Base-by-base conservation (phyloP, 2,888 invertebrate genomes). In the Mythimna lalbum region DNA sequence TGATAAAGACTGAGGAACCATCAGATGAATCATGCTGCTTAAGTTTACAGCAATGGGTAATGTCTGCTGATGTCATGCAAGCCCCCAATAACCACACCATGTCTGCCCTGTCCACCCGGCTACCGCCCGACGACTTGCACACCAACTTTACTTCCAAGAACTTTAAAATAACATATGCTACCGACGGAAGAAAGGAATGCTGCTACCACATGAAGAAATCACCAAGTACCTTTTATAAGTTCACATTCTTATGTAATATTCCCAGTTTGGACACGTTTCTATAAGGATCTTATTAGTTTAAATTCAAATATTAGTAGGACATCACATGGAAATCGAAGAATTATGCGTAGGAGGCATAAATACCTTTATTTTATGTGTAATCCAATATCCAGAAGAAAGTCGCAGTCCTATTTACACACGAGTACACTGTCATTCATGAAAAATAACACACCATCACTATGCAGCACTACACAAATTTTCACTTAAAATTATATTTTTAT, bases 331-430 rank as follows among this genome's bases (percentile, higher is more conserved):
- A 85, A 82, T 73, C 67, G 76, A 86, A 87, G 81, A 89, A 90
- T 88, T 89, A 87, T 87, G 92, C 92, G 92, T 93, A 94, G 93
- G 93, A 93, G 91, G 93, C 88, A 85, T 91, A 95, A 95, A 95
- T 95, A 95, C 95, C 96, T 95, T 93, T 91, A 91, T 91, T 94
- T 93, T 93, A 92, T 91, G 92, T 95, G 96, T 95, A 95, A 95
- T 96, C 96, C 95, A 96, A 96, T 96, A 95, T 95, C 94, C 93
- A 93, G 92, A 93, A 93, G 93, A 94, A 93, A 93, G 93, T 93
- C 90, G 91, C 88, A 93, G 94, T 94, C 91, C 90, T 93, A 90
- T 94, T 94, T 93, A 94, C 93, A 94, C 95, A 93, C 89, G 88
- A 88, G 85, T 92, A 89, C 96, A 96, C 95, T 93, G 93, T 94